Percentiles rank a stretch among this genome's conserved stretches.
Conservation (phyloP, 2,113 vertebrate species). For the Lepus europaeus region DNA sequence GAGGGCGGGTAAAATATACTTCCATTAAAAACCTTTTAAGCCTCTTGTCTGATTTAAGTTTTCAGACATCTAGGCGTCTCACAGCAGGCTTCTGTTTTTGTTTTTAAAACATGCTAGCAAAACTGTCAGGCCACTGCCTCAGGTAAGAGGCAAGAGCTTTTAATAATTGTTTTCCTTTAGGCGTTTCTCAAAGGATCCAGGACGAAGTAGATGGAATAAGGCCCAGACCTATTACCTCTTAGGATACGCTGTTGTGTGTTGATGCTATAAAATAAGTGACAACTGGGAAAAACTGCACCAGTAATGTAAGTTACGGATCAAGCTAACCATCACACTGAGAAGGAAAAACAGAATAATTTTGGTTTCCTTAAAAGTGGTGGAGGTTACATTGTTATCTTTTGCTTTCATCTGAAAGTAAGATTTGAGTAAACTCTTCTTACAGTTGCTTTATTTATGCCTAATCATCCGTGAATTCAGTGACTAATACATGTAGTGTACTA, state of each 20-base stretch:
- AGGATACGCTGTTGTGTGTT: background rate
- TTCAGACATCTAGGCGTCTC: background rate
- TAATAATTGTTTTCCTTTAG: background rate
- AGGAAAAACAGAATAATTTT: background rate
- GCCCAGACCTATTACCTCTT: background rate
- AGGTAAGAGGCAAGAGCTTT: background rate
- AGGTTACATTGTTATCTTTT: constrained; percentile 7
- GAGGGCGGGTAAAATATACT: background rate
- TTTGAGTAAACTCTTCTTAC: background rate
- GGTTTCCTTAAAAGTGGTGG: background rate
- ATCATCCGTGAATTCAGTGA: background rate
- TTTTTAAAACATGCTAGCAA: background rate
- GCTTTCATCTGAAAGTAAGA: constrained; percentile 22
- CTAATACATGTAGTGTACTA: background rate
- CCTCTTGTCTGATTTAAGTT: background rate
- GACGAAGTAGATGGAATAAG: background rate
- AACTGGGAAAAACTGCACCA: background rate
- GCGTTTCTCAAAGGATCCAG: background rate
- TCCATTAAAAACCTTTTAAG: background rate
- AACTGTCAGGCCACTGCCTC: background rate
- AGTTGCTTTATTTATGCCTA: background rate
- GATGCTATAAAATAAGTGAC: background rate
- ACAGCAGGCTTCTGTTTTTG: background rate
- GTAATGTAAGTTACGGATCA: constrained; percentile 12
- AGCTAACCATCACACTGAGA: constrained; percentile 20